These are phyloP conservation scores for Calliphora vomitoria DNA, from an alignment of 2,888 invertebrate genomes.

Conservation along the genomic window DNA sequence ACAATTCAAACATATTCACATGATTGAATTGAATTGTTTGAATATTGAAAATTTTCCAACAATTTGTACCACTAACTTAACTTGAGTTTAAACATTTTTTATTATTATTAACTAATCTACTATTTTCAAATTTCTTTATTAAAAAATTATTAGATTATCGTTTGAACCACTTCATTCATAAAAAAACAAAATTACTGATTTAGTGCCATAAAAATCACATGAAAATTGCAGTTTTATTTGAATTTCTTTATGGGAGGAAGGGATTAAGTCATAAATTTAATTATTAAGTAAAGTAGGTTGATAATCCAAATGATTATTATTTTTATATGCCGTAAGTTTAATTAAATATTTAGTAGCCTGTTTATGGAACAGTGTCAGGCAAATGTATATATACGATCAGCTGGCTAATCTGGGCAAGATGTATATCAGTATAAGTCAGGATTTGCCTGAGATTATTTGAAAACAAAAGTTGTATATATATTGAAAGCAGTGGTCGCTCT, in stretches of 20 bases:
- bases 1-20: not conserved
- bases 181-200: not conserved
- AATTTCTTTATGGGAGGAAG: not conserved
- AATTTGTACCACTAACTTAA: not conserved
- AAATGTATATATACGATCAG: too few species aligned
- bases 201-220: not conserved
- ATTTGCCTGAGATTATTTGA: too few species aligned
- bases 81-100: not conserved
- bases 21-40: not conserved
- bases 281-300: not conserved
- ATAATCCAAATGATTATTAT: not conserved
- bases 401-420: too few species aligned
- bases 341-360: too few species aligned
- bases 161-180: not conserved
- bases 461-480: too few species aligned
- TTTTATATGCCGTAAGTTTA: not conserved
- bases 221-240: not conserved
- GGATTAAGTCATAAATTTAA: not conserved
- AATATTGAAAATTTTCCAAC: not conserved
- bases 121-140: not conserved
- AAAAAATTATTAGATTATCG: slow-evolving; percentile 2
- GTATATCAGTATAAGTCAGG: too few species aligned
- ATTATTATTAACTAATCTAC: not conserved
- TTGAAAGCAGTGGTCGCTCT: too few species aligned
- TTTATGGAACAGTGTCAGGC: too few species aligned